These are phyloP conservation scores for Sycophila texana DNA, from an alignment of 2,888 invertebrate genomes.

Conservation along the genomic window DNA sequence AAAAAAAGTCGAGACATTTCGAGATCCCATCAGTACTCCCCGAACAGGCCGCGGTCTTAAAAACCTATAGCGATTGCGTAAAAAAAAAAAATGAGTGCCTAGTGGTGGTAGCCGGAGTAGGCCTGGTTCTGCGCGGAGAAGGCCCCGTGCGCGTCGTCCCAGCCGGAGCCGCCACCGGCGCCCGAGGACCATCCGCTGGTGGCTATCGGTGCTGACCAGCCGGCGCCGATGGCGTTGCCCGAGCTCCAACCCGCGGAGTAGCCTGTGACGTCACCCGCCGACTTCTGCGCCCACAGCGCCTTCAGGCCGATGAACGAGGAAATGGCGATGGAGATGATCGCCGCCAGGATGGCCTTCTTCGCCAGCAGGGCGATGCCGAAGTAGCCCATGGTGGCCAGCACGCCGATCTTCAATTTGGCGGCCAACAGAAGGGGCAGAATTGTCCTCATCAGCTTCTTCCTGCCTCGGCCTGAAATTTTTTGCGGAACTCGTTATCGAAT, in stretches of 20 bases:
- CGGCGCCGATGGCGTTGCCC: conserved; percentile 60
- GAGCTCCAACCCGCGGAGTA: conserved; percentile 64
- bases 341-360: conserved; percentile 81
- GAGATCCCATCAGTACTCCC: too few species aligned
- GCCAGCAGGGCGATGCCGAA: conserved; percentile 80
- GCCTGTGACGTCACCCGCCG: conserved; percentile 38
- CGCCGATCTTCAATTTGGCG: conserved; percentile 79
- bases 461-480: conserved; percentile 48
- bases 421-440: conserved; percentile 79
- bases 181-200: conserved; percentile 60
- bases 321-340: conserved; percentile 79
- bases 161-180: conserved; percentile 61
- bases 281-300: conserved; percentile 30
- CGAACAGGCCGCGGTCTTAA: too few species aligned
- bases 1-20: too few species aligned
- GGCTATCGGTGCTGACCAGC: conserved; percentile 23
- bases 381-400: conserved; percentile 78
- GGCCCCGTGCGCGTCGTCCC: conserved; percentile 66
- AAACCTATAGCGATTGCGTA: background rate
- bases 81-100: background rate
- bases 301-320: conserved; percentile 76
- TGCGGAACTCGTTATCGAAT: too few species aligned
- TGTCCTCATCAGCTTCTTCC: conserved; percentile 77
- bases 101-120: conserved; percentile 70
- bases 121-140: conserved; percentile 67